Conservation (phyloP, 2,113 vertebrate genomes). For the Myiopsitta monachus region DNA sequence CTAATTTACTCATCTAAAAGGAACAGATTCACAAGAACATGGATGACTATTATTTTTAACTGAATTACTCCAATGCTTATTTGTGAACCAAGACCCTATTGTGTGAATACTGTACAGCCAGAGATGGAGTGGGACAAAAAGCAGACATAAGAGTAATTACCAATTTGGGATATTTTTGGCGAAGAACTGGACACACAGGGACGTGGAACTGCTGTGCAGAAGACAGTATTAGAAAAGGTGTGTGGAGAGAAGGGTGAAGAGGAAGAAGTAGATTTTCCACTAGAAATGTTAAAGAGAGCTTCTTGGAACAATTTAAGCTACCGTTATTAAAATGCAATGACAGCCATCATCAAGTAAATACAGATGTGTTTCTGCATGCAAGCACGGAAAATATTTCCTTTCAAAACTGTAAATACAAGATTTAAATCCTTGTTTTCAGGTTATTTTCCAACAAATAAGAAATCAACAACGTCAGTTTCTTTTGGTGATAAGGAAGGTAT, state of each 20-base stretch:
- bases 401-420: not conserved
- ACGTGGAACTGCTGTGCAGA: not conserved
- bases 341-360: not conserved
- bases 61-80: not conserved
- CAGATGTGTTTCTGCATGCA: not conserved
- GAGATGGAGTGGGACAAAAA: not conserved
- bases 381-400: not conserved
- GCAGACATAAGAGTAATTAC: not conserved
- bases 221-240: not conserved
- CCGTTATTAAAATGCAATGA: not conserved
- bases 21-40: not conserved
- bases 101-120: not conserved
- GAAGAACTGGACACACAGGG: not conserved
- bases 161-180: not conserved
- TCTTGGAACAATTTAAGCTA: not conserved
- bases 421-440: not conserved
- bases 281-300: not conserved
- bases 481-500: accelerated
- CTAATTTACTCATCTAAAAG: not conserved
- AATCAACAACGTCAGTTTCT: not conserved
- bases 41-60: not conserved
- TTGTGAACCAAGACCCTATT: not conserved
- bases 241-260: not conserved
- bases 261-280: not conserved
- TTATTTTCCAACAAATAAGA: not conserved